Percentiles rank a stretch among this genome's conserved stretches.
These are phyloP conservation scores for Sebastes diaconus DNA, from an alignment of 2,797 vertebrate genomes.

Conservation along the genomic window DNA sequence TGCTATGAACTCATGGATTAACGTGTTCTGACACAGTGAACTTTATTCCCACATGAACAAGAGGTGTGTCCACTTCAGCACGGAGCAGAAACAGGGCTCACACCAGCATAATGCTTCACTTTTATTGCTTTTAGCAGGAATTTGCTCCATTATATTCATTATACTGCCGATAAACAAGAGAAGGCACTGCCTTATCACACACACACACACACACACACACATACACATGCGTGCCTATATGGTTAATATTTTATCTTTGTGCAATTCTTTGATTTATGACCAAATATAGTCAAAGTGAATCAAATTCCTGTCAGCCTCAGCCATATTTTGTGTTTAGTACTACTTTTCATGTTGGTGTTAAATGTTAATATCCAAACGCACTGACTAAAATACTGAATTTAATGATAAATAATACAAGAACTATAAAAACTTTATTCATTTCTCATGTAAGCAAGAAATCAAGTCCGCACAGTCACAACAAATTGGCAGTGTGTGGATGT, in stretches of 20 bases:
- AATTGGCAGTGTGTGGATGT: no score
- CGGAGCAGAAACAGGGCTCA: not conserved
- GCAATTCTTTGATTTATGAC: not conserved
- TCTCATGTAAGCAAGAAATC: not conserved
- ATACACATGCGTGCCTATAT: not conserved
- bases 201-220: not conserved
- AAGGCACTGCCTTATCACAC: not conserved
- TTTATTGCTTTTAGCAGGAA: conserved; percentile 1
- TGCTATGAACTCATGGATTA: not conserved
- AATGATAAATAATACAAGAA: no score
- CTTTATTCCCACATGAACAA: not conserved
- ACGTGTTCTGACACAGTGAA: conserved; percentile 4
- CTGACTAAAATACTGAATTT: no score
- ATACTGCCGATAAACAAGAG: not conserved
- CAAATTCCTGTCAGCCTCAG: not conserved
- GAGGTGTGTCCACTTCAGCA: not conserved
- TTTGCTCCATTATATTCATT: not conserved
- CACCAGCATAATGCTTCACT: not conserved
- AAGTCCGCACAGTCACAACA: no score
- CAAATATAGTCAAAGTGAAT: not conserved
- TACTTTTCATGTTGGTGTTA: not conserved
- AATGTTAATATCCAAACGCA: not conserved
- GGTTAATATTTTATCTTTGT: not conserved
- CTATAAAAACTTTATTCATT: not conserved
- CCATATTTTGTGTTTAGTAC: not conserved